phyloP scores from a whole-genome alignment of 2,797 vertebrate genomes.

The Argentina silus region DNA sequence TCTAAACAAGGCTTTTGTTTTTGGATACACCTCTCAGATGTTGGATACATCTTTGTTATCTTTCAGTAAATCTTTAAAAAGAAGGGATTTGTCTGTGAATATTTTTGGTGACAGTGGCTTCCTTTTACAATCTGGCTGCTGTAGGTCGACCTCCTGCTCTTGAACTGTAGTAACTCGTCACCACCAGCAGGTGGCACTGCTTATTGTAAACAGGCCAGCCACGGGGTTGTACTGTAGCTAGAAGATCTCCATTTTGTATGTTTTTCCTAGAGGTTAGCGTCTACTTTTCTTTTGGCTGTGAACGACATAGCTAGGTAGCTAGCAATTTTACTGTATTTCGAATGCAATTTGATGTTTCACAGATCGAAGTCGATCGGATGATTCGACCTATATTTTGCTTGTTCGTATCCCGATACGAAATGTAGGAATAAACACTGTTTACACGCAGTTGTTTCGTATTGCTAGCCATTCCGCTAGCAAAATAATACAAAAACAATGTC shows the following conservation, averaged over 20 bases:
- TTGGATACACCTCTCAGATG: no score
- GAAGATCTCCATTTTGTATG: conserved; percentile 86
- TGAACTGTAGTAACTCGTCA: conserved; percentile 33
- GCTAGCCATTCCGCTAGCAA: conserved; percentile 57
- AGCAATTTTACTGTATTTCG: conserved; percentile 34
- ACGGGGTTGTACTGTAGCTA: conserved; percentile 44
- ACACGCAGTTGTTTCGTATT: conserved; percentile 46
- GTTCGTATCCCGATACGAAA: conserved; percentile 14
- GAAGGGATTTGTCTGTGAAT: no score
- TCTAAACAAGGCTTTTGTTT: no score
- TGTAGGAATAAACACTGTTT: conserved; percentile 20
- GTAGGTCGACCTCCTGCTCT: no score
- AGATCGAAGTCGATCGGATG: conserved; percentile 2
- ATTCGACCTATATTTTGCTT: background rate
- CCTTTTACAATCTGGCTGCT: no score
- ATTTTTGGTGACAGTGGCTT: no score
- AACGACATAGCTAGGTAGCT: conserved; percentile 4
- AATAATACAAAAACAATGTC: conserved; percentile 76
- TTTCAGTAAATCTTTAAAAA: no score
- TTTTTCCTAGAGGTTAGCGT: conserved; percentile 81
- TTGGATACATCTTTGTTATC: no score
- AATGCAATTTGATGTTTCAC: conserved; percentile 17
- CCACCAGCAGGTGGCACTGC: conserved; percentile 64
- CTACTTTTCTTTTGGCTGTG: conserved; percentile 63
- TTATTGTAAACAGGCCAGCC: conserved; percentile 55